Evolutionary conservation across 2,797 vertebrate species (phyloP).

Genomic region (Lutjanus argentimaculatus): DNA sequence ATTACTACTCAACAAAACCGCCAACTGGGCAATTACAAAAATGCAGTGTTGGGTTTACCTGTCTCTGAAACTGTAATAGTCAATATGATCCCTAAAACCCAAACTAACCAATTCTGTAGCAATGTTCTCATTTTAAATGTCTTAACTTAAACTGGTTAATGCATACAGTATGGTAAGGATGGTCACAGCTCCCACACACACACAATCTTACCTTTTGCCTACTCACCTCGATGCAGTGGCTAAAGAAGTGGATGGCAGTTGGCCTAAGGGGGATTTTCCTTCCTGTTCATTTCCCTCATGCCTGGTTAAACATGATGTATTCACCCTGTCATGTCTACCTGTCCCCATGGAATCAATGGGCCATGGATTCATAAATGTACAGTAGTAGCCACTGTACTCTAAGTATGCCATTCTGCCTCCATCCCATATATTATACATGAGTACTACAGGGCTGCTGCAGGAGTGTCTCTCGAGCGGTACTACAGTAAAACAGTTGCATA

Average conservation of each 20-base stretch:
- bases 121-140: not conserved
- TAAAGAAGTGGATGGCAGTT: constrained; percentile 19
- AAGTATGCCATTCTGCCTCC: constrained; percentile 11
- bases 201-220: not conserved
- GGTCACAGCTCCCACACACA: constrained; percentile 10
- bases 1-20: not conserved
- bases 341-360: constrained; percentile 58
- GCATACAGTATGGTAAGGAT: not conserved
- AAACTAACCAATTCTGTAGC: not conserved
- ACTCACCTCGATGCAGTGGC: constrained; percentile 16
- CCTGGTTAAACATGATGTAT: constrained; percentile 71
- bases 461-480: not conserved
- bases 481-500: constrained; percentile 4
- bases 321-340: constrained; percentile 55
- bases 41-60: not conserved
- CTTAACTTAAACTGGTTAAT: not conserved
- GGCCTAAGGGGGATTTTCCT: constrained; percentile 30
- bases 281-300: constrained; percentile 46
- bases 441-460: not conserved
- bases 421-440: constrained; percentile 34
- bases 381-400: constrained; percentile 22
- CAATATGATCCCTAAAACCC: constrained; percentile 3
- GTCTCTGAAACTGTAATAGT: not conserved
- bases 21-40: not conserved
- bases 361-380: constrained; percentile 48